phyloP scores from a whole-genome alignment of 2,113 vertebrate species.

The Acinonyx jubatus region DNA sequence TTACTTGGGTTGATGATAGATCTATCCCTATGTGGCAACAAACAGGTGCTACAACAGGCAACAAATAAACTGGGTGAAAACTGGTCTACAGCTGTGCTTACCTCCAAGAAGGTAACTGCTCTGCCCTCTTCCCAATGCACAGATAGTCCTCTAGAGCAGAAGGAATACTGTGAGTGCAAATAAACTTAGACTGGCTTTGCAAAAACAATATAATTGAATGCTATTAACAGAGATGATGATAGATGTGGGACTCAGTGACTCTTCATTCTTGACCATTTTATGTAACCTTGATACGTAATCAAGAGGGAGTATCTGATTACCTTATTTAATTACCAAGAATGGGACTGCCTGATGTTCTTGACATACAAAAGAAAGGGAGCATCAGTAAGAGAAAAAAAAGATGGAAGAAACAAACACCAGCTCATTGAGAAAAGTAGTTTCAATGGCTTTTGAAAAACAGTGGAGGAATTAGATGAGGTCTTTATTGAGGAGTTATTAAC shows the following conservation, averaged over 20 bases:
- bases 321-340: background rate
- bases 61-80: background rate
- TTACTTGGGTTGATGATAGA: background rate
- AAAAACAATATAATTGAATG: background rate
- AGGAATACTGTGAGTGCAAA: background rate
- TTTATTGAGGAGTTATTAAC: background rate
- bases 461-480: background rate
- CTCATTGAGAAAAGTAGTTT: background rate
- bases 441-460: background rate
- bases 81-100: background rate
- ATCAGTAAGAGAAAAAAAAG: background rate
- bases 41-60: background rate
- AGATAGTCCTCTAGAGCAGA: background rate
- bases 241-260: background rate
- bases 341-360: background rate
- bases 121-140: background rate
- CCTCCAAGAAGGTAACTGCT: background rate
- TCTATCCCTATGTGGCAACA: background rate
- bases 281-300: background rate
- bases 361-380: background rate
- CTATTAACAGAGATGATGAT: background rate
- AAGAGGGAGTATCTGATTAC: background rate
- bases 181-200: background rate
- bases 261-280: background rate
- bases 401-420: background rate